Evolutionary conservation across 1,140 invertebrate species (phyloP).

Genomic region (Drosophila watanabei): DNA sequence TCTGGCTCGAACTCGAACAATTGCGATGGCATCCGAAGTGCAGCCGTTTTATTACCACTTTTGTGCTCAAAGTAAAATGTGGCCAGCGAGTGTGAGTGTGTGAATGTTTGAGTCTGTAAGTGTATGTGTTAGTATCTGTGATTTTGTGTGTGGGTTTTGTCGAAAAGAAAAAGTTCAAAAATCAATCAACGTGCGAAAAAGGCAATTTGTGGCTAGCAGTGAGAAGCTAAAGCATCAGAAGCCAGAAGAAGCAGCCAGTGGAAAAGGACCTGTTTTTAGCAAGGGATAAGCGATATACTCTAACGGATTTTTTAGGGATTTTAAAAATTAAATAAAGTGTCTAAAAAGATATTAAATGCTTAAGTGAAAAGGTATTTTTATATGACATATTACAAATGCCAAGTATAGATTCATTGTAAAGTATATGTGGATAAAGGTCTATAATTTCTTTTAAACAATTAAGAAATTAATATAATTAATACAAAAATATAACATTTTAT

Average conservation of each 20-base stretch:
- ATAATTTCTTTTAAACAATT: not conserved
- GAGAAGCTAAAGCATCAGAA: slow-evolving; percentile 25
- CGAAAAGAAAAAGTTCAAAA: slow-evolving; percentile 72
- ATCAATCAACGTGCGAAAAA: slow-evolving; percentile 83
- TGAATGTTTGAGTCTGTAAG: not conserved
- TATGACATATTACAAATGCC: too few species aligned
- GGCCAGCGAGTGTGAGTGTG: not conserved
- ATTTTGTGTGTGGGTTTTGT: slow-evolving; percentile 24
- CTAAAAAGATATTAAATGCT: not conserved
- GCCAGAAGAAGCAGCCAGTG: slow-evolving; percentile 2
- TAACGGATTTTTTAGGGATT: not conserved
- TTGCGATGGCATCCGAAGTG: slow-evolving; percentile 26
- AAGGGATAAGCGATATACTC: not conserved
- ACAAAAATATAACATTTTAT: too few species aligned
- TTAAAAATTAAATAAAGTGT: not conserved
- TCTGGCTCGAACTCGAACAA: slow-evolving; percentile 14
- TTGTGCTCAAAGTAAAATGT: slow-evolving; percentile 18
- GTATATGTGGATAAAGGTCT: not conserved
- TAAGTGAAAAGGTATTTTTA: not conserved
- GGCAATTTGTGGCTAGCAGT: slow-evolving; percentile 70
- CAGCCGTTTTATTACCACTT: slow-evolving; percentile 57
- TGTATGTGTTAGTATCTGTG: slow-evolving; percentile 2
- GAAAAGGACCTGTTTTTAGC: not conserved
- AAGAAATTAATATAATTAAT: too few species aligned
- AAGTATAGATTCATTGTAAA: not conserved